Conservation (phyloP, 2,113 vertebrate genomes). For the Pseudorhombus dupliciocellatus region DNA sequence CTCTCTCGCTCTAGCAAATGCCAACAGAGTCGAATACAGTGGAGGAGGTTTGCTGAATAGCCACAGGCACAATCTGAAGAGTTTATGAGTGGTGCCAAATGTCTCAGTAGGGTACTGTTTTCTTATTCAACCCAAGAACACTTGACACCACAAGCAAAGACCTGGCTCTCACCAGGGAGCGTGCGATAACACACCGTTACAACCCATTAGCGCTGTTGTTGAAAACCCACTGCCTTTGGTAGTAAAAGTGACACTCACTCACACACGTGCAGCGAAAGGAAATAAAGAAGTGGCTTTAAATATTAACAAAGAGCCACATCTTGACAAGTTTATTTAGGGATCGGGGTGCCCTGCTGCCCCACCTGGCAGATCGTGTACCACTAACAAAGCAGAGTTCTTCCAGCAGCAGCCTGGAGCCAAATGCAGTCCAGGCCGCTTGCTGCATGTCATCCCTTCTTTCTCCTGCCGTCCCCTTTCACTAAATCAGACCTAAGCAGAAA, state of each 20-base stretch:
- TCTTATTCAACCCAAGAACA: constrained; percentile 62
- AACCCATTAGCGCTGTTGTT: constrained; percentile 49
- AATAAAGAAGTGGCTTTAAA: constrained; percentile 18
- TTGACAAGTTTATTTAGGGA: constrained; percentile 12
- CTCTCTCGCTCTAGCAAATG: constrained; percentile 26
- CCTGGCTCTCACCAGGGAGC: constrained; percentile 44
- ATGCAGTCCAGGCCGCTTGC: neutral
- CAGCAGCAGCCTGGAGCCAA: neutral
- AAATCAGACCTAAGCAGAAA: neutral
- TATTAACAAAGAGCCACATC: neutral
- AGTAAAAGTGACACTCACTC: constrained; percentile 36
- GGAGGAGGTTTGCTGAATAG: constrained; percentile 47
- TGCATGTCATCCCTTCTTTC: neutral
- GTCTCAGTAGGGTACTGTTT: constrained; percentile 61
- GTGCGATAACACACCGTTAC: constrained; percentile 55
- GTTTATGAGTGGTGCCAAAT: constrained; percentile 62
- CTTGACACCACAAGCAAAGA: constrained; percentile 58
- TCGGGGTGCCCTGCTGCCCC: neutral
- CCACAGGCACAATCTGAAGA: constrained; percentile 38
- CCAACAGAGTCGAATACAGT: constrained; percentile 60
- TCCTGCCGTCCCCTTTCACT: neutral
- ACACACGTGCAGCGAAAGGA: neutral
- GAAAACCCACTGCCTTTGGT: constrained; percentile 22
- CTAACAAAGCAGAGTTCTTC: neutral
- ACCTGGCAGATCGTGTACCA: neutral